phyloP scores from a whole-genome alignment of 2,113 vertebrate species.

The Phalacrocorax brasilianus region DNA sequence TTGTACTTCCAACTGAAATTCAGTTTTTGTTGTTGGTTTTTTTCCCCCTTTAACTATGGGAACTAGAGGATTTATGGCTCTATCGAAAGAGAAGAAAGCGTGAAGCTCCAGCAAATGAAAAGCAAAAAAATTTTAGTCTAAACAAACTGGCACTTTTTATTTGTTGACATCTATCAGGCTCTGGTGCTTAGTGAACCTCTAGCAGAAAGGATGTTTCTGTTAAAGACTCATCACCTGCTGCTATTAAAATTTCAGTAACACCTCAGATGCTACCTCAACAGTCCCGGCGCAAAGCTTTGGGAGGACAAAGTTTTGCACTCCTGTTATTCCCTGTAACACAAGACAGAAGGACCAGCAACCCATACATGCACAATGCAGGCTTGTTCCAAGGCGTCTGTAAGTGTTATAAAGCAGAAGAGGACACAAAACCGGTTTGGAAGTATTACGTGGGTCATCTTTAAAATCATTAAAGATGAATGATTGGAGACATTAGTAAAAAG shows the following conservation, averaged over 20 bases:
- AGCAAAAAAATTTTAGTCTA: background rate
- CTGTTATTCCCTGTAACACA: background rate
- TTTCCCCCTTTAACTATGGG: background rate
- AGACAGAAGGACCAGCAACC: background rate
- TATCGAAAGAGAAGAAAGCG: background rate
- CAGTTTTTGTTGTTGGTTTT: background rate
- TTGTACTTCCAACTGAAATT: background rate
- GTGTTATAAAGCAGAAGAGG: background rate
- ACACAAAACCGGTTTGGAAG: background rate
- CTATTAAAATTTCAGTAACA: background rate
- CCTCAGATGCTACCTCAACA: background rate
- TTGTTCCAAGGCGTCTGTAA: background rate
- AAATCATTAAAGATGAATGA: background rate
- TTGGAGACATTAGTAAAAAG: background rate
- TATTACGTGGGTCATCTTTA: background rate
- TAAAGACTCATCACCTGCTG: background rate
- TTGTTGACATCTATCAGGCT: background rate
- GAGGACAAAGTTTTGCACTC: background rate
- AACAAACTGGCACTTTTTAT: background rate
- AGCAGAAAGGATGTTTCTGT: background rate
- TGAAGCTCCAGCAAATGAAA: background rate
- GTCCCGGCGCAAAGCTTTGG: background rate
- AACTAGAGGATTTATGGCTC: background rate
- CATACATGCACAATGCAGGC: rapidly evolving
- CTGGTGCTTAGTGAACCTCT: background rate